phyloP scores from a whole-genome alignment of 2,797 vertebrate species.

The Catostomus latipinnis region DNA sequence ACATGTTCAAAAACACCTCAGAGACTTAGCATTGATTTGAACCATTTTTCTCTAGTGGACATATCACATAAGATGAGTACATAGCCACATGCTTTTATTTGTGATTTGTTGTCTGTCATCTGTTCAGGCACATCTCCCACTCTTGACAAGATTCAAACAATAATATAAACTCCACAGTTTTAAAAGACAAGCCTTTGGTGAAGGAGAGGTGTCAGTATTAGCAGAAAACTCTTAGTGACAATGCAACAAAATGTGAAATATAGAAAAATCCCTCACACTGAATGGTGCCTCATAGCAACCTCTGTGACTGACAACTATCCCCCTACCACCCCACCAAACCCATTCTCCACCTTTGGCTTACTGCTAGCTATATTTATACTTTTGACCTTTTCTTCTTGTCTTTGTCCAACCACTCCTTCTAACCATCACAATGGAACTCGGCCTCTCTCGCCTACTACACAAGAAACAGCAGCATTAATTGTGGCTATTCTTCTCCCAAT shows the following conservation, averaged over 20 bases:
- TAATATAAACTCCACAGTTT: conserved; percentile 57
- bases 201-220: conserved; percentile 51
- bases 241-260: conserved; percentile 25
- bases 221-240: conserved; percentile 17
- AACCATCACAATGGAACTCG: conserved; percentile 57
- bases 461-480: conserved; percentile 70
- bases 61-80: conserved; percentile 36
- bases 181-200: conserved; percentile 39
- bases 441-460: conserved; percentile 45
- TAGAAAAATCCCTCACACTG: conserved; percentile 48
- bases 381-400: conserved; percentile 74
- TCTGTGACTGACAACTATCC: conserved; percentile 39
- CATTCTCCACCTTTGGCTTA: conserved; percentile 45
- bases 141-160: conserved; percentile 57
- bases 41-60: conserved; percentile 43
- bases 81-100: conserved; percentile 38
- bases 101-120: conserved; percentile 40
- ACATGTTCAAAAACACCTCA: conserved; percentile 37
- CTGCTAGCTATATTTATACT: conserved; percentile 71
- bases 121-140: conserved; percentile 56
- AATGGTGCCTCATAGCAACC: conserved; percentile 56
- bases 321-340: conserved; percentile 19
- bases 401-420: conserved; percentile 66
- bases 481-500: conserved; percentile 68
- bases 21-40: conserved; percentile 42